phyloP scores from a whole-genome alignment of 2,113 vertebrate species.

The Dasypus novemcinctus region DNA sequence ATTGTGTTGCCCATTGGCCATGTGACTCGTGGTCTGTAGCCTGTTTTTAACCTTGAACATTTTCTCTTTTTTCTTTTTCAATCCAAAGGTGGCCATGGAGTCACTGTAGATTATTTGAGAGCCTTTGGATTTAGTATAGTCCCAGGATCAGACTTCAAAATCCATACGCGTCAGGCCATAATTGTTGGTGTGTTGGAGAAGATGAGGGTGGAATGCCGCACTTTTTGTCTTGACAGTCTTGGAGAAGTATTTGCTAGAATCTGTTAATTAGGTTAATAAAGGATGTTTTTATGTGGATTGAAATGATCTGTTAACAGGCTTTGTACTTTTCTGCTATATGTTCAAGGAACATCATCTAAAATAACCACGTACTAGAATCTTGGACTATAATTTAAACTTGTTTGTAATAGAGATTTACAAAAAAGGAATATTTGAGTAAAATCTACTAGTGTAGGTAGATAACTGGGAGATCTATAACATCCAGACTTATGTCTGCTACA shows the following conservation, averaged over 20 bases:
- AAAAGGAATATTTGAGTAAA: background rate
- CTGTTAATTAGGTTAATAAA: constrained; percentile 15
- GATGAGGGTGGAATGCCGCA: background rate
- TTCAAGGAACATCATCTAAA: constrained; percentile 16
- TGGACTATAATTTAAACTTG: background rate
- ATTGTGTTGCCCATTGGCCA: no score
- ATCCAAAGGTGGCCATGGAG: background rate
- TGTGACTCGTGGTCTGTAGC: background rate
- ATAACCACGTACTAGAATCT: constrained; percentile 13
- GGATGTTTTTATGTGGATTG: background rate
- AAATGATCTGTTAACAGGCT: background rate
- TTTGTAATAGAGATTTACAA: background rate
- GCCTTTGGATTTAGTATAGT: background rate
- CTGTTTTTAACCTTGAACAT: background rate
- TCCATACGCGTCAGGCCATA: background rate
- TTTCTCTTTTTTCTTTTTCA: background rate
- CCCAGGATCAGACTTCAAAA: background rate
- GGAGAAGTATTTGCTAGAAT: constrained; percentile 10
- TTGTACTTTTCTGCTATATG: constrained; percentile 32
- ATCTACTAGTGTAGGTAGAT: background rate
- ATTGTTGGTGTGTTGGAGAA: background rate
- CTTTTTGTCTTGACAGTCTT: background rate
- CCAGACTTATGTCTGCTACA: background rate
- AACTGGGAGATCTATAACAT: background rate
- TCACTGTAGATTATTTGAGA: background rate